Base-by-base conservation (phyloP, 2,113 vertebrate species). In the Percina caprodes region DNA sequence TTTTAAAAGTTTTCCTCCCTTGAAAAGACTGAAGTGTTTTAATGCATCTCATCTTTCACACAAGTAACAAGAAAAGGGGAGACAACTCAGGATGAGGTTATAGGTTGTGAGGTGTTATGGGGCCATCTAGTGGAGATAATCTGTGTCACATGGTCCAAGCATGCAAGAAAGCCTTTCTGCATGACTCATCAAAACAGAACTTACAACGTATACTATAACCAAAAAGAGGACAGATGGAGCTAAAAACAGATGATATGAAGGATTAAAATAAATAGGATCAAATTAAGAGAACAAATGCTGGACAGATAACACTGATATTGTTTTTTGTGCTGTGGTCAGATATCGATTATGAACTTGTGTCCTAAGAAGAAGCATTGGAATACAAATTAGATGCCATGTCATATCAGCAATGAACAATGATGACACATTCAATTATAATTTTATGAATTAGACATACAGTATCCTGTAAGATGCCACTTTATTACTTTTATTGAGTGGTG, bases 91-190 rank as follows among this genome's bases (percentile, higher is more conserved):
- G 19, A 14, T 18, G 51, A 15, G 11, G 49, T 5, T 6, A 2
- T 0, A 3, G 2, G 49, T 88, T n/a, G n/a, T n/a, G n/a, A n/a
- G 68, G 67, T 76, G 56, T 70, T 88, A 77, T 89, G 80, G 39
- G n/a, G 83, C 79, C 92, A 92, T 89, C 93, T 93, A 79, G 88
- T 89, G 91, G 89, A 60, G 4, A 9, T 5, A 60, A 16, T 6
- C 2, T 10, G 89, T 83, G 62, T 79, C 79, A 91, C 91, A 79
- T 54, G 16, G 7, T 18, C 56, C 12, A 59, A 33, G 67, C 24
- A 6, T 33, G 5, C 18, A 73, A 30, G 33, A 1, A 55, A 24
- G 21, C 4, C 33, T 39, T 46, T 73, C 23, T 15, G 13, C n/a
- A 46, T 13, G n/a, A 18, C 48, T 60, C 35, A 8, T 35, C 58